phyloP scores from a whole-genome alignment of 2,113 vertebrate species.

The Microcebus jonahi region DNA sequence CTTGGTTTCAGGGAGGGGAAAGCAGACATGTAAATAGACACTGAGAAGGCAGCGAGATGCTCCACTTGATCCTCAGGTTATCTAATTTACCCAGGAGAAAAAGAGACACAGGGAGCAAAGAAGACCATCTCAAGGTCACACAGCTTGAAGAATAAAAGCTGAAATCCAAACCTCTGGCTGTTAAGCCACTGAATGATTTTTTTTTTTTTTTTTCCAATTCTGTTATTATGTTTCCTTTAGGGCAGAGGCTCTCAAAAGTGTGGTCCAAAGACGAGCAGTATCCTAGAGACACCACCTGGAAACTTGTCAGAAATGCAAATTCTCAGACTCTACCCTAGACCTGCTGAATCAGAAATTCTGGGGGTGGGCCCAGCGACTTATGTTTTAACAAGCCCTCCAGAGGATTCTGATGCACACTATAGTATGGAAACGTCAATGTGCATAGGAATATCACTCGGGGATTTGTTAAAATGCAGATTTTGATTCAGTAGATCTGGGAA shows the following conservation, averaged over 20 bases:
- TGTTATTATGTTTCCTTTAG: background rate
- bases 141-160: background rate
- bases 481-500: background rate
- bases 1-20: slow-evolving; percentile 25
- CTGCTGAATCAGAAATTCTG: background rate
- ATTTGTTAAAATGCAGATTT: slow-evolving; percentile 52
- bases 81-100: background rate
- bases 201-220: background rate
- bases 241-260: background rate
- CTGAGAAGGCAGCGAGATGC: background rate
- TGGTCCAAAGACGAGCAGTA: background rate
- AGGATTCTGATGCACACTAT: background rate
- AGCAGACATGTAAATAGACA: background rate
- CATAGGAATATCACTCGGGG: background rate
- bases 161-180: background rate
- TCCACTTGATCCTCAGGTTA: background rate
- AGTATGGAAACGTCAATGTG: background rate
- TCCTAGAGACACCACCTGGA: background rate
- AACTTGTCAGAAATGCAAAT: slow-evolving; percentile 34
- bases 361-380: background rate
- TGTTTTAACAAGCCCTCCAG: background rate
- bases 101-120: background rate
- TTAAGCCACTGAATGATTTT: background rate
- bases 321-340: background rate
- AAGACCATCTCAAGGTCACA: slow-evolving; percentile 47